These are phyloP conservation scores for Polymixis lichenea DNA, from an alignment of 2,888 invertebrate species.

Conservation along the genomic window DNA sequence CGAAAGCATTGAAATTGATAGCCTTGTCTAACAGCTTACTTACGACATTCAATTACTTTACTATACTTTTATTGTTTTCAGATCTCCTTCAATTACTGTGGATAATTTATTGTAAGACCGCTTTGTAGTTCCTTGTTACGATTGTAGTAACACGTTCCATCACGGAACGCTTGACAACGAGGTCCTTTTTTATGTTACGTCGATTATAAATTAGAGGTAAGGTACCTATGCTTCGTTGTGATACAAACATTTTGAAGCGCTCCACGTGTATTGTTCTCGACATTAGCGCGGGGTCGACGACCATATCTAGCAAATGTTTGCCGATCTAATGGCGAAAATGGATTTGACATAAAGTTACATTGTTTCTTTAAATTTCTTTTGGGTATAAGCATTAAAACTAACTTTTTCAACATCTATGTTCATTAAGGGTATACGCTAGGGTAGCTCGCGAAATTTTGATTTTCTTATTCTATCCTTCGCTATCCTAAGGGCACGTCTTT, in stretches of 20 bases:
- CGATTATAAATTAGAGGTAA: constrained; percentile 68
- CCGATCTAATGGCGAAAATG: constrained; percentile 76
- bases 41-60: constrained; percentile 57
- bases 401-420: background rate
- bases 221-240: constrained; percentile 64
- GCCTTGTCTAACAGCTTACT: constrained; percentile 54
- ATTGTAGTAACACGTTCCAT: constrained; percentile 38
- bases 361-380: constrained; percentile 31
- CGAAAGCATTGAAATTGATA: constrained; percentile 61
- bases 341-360: constrained; percentile 68
- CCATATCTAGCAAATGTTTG: constrained; percentile 82
- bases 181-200: constrained; percentile 35
- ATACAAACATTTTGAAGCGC: constrained; percentile 76
- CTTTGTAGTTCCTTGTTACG: constrained; percentile 47
- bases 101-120: constrained; percentile 20
- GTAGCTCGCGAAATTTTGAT: too few relatives aligned
- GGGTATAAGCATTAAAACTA: background rate
- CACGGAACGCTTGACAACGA: constrained; percentile 32
- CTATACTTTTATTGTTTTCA: constrained; percentile 58
- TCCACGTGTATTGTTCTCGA: constrained; percentile 86
- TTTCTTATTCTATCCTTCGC: too few relatives aligned
- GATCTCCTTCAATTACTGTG: constrained; percentile 44
- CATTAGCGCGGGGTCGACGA: constrained; percentile 85
- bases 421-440: background rate
- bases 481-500: too few relatives aligned